These are phyloP conservation scores for Propithecus perrieri DNA, from an alignment of 2,797 vertebrate species.

Conservation along the genomic window DNA sequence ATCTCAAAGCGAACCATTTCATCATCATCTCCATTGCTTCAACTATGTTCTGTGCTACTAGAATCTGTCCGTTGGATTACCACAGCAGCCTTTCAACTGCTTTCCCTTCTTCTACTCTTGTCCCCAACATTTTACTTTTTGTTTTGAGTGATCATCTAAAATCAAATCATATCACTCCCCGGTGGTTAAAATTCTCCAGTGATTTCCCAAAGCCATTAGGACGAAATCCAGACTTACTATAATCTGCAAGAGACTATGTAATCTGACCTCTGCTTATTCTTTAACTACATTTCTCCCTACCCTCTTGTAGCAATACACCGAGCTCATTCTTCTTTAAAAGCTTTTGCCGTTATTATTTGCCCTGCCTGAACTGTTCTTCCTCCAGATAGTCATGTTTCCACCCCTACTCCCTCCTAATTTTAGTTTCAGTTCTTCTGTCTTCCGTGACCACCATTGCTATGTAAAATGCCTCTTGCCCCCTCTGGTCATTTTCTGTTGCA, in stretches of 20 bases:
- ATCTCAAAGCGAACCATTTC: neutral
- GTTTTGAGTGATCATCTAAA: neutral
- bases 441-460: neutral
- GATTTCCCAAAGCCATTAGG: neutral
- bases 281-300: neutral
- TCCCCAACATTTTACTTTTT: neutral
- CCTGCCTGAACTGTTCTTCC: neutral
- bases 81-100: neutral
- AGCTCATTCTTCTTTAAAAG: neutral
- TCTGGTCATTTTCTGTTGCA: neutral
- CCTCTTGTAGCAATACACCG: neutral
- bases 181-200: conserved; percentile 16
- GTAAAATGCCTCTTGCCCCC: neutral
- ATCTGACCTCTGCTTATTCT: neutral
- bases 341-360: neutral
- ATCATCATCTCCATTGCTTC: neutral
- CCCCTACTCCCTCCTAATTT: neutral
- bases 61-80: neutral
- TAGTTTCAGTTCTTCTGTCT: neutral
- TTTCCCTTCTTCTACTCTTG: neutral
- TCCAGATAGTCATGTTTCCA: neutral
- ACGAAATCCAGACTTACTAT: conserved; percentile 15
- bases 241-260: neutral
- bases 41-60: neutral
- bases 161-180: neutral